Evolutionary conservation across 2,888 invertebrate genomes (phyloP).

Genomic region (Lithophane socia): DNA sequence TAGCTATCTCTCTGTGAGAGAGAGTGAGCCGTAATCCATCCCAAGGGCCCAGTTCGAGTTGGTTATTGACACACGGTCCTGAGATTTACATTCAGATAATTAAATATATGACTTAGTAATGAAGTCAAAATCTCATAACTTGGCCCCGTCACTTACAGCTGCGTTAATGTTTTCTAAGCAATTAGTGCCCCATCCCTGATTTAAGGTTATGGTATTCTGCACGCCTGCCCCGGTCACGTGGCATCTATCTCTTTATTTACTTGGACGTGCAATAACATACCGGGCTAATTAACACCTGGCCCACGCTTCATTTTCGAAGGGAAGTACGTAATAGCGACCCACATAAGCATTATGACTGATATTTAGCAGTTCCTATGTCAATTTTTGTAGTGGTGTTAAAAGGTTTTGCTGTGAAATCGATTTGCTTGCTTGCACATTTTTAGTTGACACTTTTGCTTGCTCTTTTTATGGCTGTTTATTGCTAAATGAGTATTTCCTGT

Average conservation of each 20-base stretch:
- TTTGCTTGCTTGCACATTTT: conserved; percentile 20
- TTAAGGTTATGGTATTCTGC: conserved; percentile 85
- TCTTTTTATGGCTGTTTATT: conserved; percentile 1
- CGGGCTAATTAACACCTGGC: conserved; percentile 78
- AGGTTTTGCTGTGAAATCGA: conserved; percentile 13
- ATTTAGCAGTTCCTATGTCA: conserved; percentile 30
- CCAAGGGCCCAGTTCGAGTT: background rate
- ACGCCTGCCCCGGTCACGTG: conserved; percentile 86
- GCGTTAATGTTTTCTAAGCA: conserved; percentile 88
- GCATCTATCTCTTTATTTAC: conserved; percentile 87
- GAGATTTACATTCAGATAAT: background rate
- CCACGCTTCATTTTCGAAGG: conserved; percentile 56
- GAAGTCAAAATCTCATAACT: conserved; percentile 61
- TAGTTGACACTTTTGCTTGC: conserved; percentile 3
- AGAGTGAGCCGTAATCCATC: background rate
- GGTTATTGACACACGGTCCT: background rate
- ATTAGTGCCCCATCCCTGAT: conserved; percentile 88
- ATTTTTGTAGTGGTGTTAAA: conserved; percentile 23
- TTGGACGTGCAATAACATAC: conserved; percentile 81
- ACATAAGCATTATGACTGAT: conserved; percentile 16
- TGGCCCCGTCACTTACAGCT: conserved; percentile 68
- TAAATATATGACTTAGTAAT: too few relatives aligned
- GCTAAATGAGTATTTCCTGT: conserved; percentile 22
- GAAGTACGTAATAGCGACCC: conserved; percentile 31
- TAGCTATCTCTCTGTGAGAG: background rate